phyloP scores from a whole-genome alignment of 2,113 vertebrate genomes.

The Otus sunia region DNA sequence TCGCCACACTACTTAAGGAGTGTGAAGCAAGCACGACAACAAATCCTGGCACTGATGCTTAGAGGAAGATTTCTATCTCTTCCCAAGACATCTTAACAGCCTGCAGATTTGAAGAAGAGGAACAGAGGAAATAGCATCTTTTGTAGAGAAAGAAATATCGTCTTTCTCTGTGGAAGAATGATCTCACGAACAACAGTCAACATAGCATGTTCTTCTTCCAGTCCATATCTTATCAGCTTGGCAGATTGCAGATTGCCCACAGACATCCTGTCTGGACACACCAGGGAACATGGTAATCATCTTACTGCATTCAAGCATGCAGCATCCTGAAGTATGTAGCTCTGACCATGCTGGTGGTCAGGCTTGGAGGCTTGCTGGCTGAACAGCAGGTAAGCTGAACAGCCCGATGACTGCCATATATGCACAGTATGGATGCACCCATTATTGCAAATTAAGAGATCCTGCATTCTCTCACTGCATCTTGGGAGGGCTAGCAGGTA shows the following conservation, averaged over 20 bases:
- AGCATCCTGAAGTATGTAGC: background rate
- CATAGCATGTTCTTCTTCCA: slow-evolving; percentile 3
- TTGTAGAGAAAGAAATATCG: background rate
- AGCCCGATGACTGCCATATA: background rate
- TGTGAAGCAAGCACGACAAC: background rate
- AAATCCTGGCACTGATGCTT: background rate
- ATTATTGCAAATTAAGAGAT: background rate
- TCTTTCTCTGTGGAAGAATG: background rate
- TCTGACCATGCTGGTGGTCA: background rate
- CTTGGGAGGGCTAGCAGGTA: fast-evolving
- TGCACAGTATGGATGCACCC: background rate
- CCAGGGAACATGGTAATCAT: background rate
- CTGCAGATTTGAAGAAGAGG: background rate
- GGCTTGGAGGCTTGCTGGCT: background rate
- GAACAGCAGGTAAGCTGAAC: background rate
- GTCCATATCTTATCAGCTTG: background rate
- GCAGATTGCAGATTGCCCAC: slow-evolving; percentile 34
- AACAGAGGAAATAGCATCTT: background rate
- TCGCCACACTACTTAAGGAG: background rate
- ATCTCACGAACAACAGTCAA: background rate
- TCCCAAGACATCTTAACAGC: background rate
- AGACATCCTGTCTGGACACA: slow-evolving; percentile 20
- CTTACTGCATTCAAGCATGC: background rate
- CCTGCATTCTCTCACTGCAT: fast-evolving
- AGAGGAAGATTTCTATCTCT: background rate